These are phyloP conservation scores for Drosophila albomicans DNA, from an alignment of 1,140 invertebrate species.

Conservation along the genomic window DNA sequence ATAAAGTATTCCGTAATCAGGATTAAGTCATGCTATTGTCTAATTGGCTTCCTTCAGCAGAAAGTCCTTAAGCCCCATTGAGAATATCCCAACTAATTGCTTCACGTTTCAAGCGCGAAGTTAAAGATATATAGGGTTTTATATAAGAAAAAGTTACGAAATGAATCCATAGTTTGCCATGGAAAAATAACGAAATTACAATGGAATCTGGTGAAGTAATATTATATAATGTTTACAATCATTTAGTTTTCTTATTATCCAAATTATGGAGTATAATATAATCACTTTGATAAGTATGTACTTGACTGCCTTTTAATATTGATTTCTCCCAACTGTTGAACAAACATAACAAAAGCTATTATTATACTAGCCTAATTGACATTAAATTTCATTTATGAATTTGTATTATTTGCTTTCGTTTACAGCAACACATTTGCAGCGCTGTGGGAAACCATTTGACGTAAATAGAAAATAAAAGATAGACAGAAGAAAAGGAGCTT, in stretches of 20 bases:
- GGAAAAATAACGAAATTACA: no score
- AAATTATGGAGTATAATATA: no score
- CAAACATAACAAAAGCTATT: neutral
- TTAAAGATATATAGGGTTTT: neutral
- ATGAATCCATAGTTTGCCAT: neutral
- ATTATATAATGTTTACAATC: neutral
- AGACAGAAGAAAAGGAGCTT: conserved; percentile 8
- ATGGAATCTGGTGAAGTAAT: neutral
- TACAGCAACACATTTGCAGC: conserved; percentile 15
- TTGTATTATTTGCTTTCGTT: conserved; percentile 18
- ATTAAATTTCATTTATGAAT: neutral
- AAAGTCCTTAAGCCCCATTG: neutral
- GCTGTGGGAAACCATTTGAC: conserved; percentile 5
- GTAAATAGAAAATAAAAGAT: conserved; percentile 15
- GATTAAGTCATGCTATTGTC: conserved; percentile 2
- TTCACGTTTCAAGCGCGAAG: neutral
- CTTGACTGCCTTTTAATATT: no score
- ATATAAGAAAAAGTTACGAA: neutral
- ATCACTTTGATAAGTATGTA: no score
- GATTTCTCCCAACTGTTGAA: no score
- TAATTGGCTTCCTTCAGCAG: conserved; percentile 1
- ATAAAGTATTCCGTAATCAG: conserved; percentile 1
- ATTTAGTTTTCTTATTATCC: neutral
- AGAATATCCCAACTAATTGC: neutral
- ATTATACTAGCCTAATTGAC: neutral